Base-by-base conservation (phyloP, 2,113 vertebrate genomes). In the Neomonachus schauinslandi region DNA sequence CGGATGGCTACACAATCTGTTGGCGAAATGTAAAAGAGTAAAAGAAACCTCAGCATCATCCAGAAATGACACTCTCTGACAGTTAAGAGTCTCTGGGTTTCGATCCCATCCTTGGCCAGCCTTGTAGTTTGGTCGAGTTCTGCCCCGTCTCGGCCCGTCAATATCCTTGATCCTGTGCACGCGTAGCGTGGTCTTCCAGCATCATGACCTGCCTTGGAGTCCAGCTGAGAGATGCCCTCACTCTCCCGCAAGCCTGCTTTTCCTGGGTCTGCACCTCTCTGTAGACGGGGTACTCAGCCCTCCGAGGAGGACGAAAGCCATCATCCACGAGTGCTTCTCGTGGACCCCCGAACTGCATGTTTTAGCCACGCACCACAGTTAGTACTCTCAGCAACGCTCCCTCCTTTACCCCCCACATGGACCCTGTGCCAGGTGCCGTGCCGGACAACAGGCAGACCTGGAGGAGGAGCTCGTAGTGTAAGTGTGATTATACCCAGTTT, bases 201-300 rank as follows among this genome's bases (percentile, higher is more conserved):
- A 22, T 13, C 53, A 4, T 0, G 19, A n/a, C 36, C 67, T 46
- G 13, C 7, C 39, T 33, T 18, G 49, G 65, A 79, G 26, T 72
- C 71, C 0, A 1, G 61, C 67, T 71, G 76, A 69, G 6, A 86
- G 11, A 19, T 7, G 39, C 36, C 51, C 12, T 89, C 31, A 1
- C 26, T 53, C 53, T 42, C 51, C 57, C 31, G 7, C 18, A 8
- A 59, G 84, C 46, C 69, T 69, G 55, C 55, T 4, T 46, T 61
- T 80, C 77, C 26, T 24, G 8, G 28, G 57, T 31, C 91, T 33
- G 49, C 4, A 24, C 46, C 15, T 77, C 36, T 33, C 86, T 12
- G 0, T 1, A 42, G 21, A 42, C 5, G 42, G 4, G 22, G 16
- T 14, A 10, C 55, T 24, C 4, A 4, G 1, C 26, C 15, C 3